These are phyloP conservation scores for Muricea muricata DNA, from an alignment of 92 coral and sea anemone species.

Conservation along the genomic window DNA sequence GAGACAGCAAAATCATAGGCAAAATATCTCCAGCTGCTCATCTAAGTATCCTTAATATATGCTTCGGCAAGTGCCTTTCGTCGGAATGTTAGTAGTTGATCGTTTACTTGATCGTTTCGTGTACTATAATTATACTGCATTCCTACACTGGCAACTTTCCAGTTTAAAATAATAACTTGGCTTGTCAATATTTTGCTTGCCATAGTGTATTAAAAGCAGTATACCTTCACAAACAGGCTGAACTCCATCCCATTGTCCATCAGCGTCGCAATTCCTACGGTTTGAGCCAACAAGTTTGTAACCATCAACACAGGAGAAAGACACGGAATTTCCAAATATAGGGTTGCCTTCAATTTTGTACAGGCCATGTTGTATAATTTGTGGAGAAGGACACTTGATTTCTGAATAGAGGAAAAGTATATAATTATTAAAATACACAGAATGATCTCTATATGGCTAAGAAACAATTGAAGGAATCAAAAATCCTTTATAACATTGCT, in stretches of 20 bases:
- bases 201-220: too few species aligned
- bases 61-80: too few species aligned
- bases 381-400: constrained; percentile 75
- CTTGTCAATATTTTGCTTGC: too few species aligned
- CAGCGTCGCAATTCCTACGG: constrained; percentile 79
- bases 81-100: too few species aligned
- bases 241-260: constrained; percentile 92
- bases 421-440: not conserved
- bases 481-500: too few species aligned
- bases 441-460: not conserved
- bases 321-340: constrained; percentile 82
- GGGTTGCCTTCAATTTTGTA: constrained; percentile 72
- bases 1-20: too few species aligned
- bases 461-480: too few species aligned
- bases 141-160: not conserved
- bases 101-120: too few species aligned
- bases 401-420: constrained; percentile 51
- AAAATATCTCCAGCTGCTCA: too few species aligned
- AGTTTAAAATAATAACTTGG: not conserved
- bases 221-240: constrained; percentile 92
- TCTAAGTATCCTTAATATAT: too few species aligned
- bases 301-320: constrained; percentile 75
- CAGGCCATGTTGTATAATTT: constrained; percentile 74
- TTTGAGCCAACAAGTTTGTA: constrained; percentile 73
- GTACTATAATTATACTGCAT: too few species aligned